These are phyloP conservation scores for Ischnus inquisitorius DNA, from an alignment of 2,888 invertebrate species.

Conservation along the genomic window DNA sequence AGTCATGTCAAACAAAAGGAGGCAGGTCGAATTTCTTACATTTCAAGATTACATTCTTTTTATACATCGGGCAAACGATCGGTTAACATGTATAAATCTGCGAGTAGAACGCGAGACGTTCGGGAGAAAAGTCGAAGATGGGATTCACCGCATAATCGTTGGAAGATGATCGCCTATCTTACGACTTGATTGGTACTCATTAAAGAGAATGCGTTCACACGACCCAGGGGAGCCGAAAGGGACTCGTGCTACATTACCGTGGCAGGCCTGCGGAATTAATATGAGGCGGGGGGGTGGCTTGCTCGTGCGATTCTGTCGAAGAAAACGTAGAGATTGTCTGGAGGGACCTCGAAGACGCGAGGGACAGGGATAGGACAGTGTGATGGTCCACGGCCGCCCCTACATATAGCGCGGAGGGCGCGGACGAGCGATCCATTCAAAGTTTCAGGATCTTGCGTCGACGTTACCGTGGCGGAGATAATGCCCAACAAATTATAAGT, in stretches of 20 bases:
- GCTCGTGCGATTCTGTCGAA: constrained; percentile 42
- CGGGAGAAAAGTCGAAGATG: constrained; percentile 3
- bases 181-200: constrained; percentile 84
- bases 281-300: constrained; percentile 75
- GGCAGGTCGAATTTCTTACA: too few species aligned
- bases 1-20: too few species aligned
- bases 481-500: constrained; percentile 82
- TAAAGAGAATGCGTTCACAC: constrained; percentile 84
- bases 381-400: constrained; percentile 59
- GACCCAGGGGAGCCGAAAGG: constrained; percentile 78
- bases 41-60: background rate
- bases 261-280: constrained; percentile 82
- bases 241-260: constrained; percentile 76
- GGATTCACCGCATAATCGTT: constrained; percentile 77
- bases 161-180: constrained; percentile 83
- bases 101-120: background rate
- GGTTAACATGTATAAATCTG: constrained; percentile 2
- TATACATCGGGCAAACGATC: background rate
- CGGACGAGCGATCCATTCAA: constrained; percentile 77
- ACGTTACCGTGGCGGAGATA: constrained; percentile 75
- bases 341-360: constrained; percentile 60
- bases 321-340: constrained; percentile 33
- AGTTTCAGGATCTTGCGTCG: constrained; percentile 80
- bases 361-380: constrained; percentile 55
- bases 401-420: constrained; percentile 31